Evolutionary conservation across 2,113 vertebrate species (phyloP).

Genomic region (Heterotilapia buettikoferi): DNA sequence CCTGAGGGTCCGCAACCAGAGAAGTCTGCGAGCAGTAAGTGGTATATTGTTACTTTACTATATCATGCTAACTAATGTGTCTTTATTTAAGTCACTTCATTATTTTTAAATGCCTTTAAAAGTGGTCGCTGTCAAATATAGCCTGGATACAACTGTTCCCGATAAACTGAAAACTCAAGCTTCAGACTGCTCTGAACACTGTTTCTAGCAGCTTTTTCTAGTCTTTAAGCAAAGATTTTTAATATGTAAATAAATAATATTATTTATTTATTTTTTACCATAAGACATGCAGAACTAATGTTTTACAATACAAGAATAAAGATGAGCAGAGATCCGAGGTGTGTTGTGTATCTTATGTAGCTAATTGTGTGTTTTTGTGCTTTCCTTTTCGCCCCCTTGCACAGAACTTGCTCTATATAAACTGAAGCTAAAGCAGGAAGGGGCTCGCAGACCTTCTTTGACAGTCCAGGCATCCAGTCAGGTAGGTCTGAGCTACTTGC

Average conservation of each 20-base stretch:
- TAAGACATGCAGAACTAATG: not conserved
- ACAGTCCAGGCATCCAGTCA: constrained; percentile 56
- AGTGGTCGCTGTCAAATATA: not conserved
- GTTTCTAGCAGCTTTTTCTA: not conserved
- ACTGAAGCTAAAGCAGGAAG: constrained; percentile 79
- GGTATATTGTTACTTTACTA: not conserved
- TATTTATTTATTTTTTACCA: not conserved
- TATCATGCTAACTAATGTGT: not conserved
- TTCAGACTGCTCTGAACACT: not conserved
- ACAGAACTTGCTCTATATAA: constrained; percentile 79
- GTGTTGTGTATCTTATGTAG: not conserved
- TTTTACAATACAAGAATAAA: not conserved
- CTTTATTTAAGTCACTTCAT: not conserved
- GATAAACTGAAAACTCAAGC: not conserved
- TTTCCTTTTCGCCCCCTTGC: not conserved
- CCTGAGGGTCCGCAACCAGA: constrained; percentile 61
- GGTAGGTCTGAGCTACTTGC: constrained; percentile 58
- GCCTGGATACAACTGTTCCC: not conserved
- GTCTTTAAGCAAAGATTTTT: not conserved
- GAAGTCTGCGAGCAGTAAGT: constrained; percentile 79
- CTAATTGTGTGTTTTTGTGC: not conserved
- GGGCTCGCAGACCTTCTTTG: constrained; percentile 71
- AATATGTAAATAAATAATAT: not conserved
- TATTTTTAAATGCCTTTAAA: not conserved
- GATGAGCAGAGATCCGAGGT: not conserved